Evolutionary conservation across 2,113 vertebrate genomes (phyloP).

Genomic region (Nematolebias whitei): DNA sequence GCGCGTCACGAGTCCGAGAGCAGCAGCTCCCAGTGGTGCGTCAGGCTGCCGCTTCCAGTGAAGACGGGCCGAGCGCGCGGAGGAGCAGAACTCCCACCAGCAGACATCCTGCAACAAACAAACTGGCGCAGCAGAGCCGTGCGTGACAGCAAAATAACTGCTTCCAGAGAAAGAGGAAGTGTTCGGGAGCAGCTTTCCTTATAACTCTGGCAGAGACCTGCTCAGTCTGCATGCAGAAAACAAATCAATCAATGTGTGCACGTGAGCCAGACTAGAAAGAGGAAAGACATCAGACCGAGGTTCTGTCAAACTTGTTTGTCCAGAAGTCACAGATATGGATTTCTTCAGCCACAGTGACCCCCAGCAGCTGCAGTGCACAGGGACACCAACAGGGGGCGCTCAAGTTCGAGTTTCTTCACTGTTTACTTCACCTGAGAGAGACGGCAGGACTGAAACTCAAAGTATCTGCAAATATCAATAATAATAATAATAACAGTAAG

Average conservation of each 20-base stretch:
- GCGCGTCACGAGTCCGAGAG: slow-evolving; percentile 57
- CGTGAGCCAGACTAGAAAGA: too few relatives aligned
- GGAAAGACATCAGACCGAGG: too few relatives aligned
- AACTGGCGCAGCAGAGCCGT: neutral
- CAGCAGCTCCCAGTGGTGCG: slow-evolving; percentile 48
- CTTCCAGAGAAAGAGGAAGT: too few relatives aligned
- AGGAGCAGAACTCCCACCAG: neutral
- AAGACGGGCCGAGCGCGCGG: neutral
- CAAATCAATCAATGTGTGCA: too few relatives aligned
- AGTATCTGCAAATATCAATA: too few relatives aligned
- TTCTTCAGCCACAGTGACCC: slow-evolving; percentile 6
- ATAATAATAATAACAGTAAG: too few relatives aligned
- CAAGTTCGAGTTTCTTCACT: neutral
- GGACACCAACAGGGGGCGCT: slow-evolving; percentile 41
- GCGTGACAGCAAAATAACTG: slow-evolving; percentile 2
- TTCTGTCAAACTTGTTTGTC: neutral
- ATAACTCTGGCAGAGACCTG: too few relatives aligned
- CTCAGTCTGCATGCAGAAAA: too few relatives aligned
- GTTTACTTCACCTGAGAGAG: too few relatives aligned
- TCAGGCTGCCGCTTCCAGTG: slow-evolving; percentile 44
- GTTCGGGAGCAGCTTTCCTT: too few relatives aligned
- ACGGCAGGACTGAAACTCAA: too few relatives aligned
- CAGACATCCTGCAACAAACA: too few relatives aligned
- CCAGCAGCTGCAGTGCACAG: slow-evolving; percentile 24
- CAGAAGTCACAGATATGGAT: slow-evolving; percentile 3